Evolutionary conservation across 2,113 vertebrate genomes (phyloP).

Genomic region (Copsychus sechellarum): DNA sequence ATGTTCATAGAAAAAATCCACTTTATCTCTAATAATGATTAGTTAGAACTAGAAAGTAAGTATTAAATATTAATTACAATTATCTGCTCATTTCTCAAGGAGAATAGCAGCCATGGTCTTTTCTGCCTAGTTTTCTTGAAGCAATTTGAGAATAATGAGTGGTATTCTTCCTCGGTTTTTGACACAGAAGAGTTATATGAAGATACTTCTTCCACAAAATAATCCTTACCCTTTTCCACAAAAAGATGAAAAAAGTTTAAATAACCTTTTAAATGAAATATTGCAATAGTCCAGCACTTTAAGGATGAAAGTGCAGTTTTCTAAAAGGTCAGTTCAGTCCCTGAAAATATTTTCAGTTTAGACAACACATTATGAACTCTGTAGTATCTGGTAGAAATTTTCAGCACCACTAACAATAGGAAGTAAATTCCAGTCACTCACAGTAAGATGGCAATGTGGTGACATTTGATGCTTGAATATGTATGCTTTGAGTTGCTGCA

Average conservation of each 20-base stretch:
- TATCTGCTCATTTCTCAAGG: neutral
- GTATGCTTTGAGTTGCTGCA: slow-evolving; percentile 39
- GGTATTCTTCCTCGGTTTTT: neutral
- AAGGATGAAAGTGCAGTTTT: slow-evolving; percentile 72
- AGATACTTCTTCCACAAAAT: neutral
- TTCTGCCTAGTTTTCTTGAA: neutral
- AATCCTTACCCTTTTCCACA: slow-evolving; percentile 55
- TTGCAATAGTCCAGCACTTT: slow-evolving; percentile 65
- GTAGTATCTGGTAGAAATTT: slow-evolving; percentile 66
- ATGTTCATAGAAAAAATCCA: neutral
- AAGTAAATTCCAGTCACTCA: slow-evolving; percentile 73
- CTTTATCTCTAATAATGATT: neutral
- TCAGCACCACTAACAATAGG: slow-evolving; percentile 68
- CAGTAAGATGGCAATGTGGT: slow-evolving; percentile 78
- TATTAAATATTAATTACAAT: slow-evolving; percentile 6
- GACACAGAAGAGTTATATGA: slow-evolving; percentile 15
- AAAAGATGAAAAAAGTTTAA: slow-evolving; percentile 50
- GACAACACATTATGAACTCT: slow-evolving; percentile 67
- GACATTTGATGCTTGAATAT: slow-evolving; percentile 74
- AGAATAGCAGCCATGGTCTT: neutral
- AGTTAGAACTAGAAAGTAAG: neutral
- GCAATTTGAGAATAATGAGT: neutral
- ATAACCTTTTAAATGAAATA: slow-evolving; percentile 80
- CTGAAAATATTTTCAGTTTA: slow-evolving; percentile 73
- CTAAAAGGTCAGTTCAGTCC: slow-evolving; percentile 72